A percentile compares a stretch with the other conserved stretches of the same genome.
Conservation (phyloP, 2,888 invertebrate genomes). For the Aleiodes leptofemur region DNA sequence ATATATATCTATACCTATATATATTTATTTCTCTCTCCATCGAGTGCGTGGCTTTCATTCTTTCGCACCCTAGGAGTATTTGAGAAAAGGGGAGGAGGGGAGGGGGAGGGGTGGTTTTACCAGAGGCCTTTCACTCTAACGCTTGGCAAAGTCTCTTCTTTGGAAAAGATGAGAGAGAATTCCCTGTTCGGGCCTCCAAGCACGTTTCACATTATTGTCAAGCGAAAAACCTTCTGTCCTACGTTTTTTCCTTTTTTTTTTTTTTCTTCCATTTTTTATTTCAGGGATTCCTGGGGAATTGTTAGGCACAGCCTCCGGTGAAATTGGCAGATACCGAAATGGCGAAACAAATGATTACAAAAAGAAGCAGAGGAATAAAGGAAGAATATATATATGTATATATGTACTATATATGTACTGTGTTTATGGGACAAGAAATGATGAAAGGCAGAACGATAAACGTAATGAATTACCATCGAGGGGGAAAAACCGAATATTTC, state of each 20-base stretch:
- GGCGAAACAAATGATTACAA: slow-evolving; percentile 28
- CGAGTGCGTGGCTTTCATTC: slow-evolving; percentile 31
- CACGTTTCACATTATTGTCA: slow-evolving; percentile 68
- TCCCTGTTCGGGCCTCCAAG: slow-evolving; percentile 65
- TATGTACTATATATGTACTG: background rate
- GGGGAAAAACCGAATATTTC: slow-evolving; percentile 14
- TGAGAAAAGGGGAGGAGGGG: background rate
- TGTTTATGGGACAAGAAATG: too few species aligned
- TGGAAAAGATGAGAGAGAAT: slow-evolving; percentile 56
- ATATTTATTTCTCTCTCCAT: background rate
- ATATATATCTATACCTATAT: background rate
- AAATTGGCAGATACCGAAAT: slow-evolving; percentile 32
- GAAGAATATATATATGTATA: slow-evolving; percentile 11
- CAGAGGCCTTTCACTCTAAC: slow-evolving; percentile 51
- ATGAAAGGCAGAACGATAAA: background rate
- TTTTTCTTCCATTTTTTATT: slow-evolving; percentile 51
- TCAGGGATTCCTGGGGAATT: slow-evolving; percentile 56
- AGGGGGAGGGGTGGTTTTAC: slow-evolving; percentile 11
- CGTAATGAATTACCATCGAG: background rate
- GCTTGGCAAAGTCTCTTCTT: slow-evolving; percentile 47
- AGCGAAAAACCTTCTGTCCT: slow-evolving; percentile 53
- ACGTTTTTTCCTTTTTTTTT: slow-evolving; percentile 49
- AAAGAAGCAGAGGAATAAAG: slow-evolving; percentile 25
- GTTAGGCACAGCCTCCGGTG: slow-evolving; percentile 49
- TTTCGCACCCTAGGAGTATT: slow-evolving; percentile 26